Base-by-base conservation (phyloP, 2,113 vertebrate species). In the Hemiscyllium ocellatum region DNA sequence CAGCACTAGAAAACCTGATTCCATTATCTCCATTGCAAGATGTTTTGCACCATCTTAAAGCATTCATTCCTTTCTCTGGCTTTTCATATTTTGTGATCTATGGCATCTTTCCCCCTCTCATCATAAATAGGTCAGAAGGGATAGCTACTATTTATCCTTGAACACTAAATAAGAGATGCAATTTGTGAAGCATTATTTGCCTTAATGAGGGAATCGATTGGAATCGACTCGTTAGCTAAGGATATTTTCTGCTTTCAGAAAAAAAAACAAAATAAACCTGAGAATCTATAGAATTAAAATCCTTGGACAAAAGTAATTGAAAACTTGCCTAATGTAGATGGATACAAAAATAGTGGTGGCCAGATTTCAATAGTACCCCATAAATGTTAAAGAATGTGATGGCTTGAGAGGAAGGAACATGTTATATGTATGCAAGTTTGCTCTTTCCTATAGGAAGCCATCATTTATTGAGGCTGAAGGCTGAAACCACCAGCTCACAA, bases 221-320 rank as follows among this genome's bases (percentile, higher is more conserved):
- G 3, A 91, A 15, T 66, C 1, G 56, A 66, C 33, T n/a, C 66
- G 89, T 61, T 91, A 2, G 56, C n/a, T 91, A 66, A 91, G n/a
- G n/a, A 61, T 65, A 91, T n/a, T 91, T 56, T 83, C 26, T 91
- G 89, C n/a, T 91, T 89, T 33, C 29, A 91, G 65, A 91, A 50
- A 89, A 90, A n/a, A 33, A 4, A 37, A 65, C 13, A 66, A 93
- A 10, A 68, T n/a, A 17, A 37, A 66, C 29, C 65, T 4, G 66
- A n/a, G 4, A 20, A 66, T 68, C 61, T 66, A 19, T 4, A 33
- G 5, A 93, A 2, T 17, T 66, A 66, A 37, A 37, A 22, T 33
- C 22, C 56, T 37, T 66, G 61, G 37, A 68, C 22, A 10, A 91
- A 76, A 93, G 37, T 65, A 93, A 93, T 66, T 2, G 37, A 22